Percentiles rank a stretch among this genome's conserved stretches.
phyloP scores from a whole-genome alignment of 2,113 vertebrate genomes.

The Sitta europaea region DNA sequence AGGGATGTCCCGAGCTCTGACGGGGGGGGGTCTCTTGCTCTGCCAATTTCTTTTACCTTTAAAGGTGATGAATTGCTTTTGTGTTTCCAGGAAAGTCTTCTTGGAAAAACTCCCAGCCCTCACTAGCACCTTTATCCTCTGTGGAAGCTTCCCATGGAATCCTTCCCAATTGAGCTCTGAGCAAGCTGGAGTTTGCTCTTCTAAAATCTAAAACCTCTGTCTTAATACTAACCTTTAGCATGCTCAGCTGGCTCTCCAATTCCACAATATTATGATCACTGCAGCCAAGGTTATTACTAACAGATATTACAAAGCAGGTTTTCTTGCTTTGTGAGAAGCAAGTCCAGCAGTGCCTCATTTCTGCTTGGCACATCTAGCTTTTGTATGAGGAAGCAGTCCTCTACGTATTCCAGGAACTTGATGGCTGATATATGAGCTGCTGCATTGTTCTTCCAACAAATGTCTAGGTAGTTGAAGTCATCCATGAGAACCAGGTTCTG shows the following conservation, averaged over 20 bases:
- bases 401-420: background rate
- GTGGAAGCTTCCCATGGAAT: background rate
- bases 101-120: background rate
- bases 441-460: background rate
- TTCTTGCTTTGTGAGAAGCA: background rate
- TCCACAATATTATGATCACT: background rate
- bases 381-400: background rate
- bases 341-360: background rate
- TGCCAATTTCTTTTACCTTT: background rate
- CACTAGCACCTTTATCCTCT: background rate
- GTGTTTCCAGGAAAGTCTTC: background rate
- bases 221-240: background rate
- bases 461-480: background rate
- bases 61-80: background rate
- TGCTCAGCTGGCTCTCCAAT: background rate
- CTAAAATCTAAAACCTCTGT: background rate
- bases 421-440: background rate
- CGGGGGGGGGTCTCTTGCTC: background rate
- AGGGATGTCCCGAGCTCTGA: no score
- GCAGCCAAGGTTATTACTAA: background rate
- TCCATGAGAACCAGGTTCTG: background rate
- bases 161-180: background rate
- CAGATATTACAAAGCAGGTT: background rate
- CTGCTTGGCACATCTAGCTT: background rate
- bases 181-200: background rate